Percentiles rank a stretch among this genome's conserved stretches.
Evolutionary conservation across 2,113 vertebrate species (phyloP).

Genomic region (Chaetodon trifascialis): DNA sequence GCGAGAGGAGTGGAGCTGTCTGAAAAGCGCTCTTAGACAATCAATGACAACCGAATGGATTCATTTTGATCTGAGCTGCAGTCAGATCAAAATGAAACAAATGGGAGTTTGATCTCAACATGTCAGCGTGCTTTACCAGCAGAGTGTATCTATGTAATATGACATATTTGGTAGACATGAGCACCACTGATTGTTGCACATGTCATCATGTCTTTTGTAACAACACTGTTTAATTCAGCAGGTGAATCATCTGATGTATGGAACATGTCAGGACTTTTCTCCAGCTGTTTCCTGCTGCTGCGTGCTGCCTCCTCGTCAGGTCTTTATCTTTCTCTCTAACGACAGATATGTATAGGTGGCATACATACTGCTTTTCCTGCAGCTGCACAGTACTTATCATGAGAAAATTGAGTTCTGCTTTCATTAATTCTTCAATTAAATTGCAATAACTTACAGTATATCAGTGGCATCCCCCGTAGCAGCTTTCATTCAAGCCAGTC

Average conservation of each 20-base stretch:
- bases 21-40: slow-evolving; percentile 7
- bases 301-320: slow-evolving; percentile 1
- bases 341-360: slow-evolving; percentile 18
- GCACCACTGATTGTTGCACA: background rate
- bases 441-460: slow-evolving; percentile 54
- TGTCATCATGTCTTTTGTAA: background rate
- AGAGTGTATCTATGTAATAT: background rate
- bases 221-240: slow-evolving; percentile 17
- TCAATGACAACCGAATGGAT: slow-evolving; percentile 12
- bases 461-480: slow-evolving; percentile 35
- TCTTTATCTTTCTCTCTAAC: background rate
- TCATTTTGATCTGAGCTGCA: background rate
- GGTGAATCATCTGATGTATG: slow-evolving; percentile 6
- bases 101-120: slow-evolving; percentile 13
- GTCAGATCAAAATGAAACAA: slow-evolving; percentile 33
- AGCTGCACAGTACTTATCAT: slow-evolving; percentile 26
- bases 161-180: slow-evolving; percentile 11
- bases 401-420: slow-evolving; percentile 57
- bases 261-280: slow-evolving; percentile 16
- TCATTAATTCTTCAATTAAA: slow-evolving; percentile 70
- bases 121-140: background rate
- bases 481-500: slow-evolving; percentile 49
- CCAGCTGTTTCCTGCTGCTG: background rate
- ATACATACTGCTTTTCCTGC: slow-evolving; percentile 4
- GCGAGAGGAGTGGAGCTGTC: slow-evolving; percentile 15